Evolutionary conservation across 2,888 invertebrate species (phyloP).

Genomic region (Meiosimyza decipiens): DNA sequence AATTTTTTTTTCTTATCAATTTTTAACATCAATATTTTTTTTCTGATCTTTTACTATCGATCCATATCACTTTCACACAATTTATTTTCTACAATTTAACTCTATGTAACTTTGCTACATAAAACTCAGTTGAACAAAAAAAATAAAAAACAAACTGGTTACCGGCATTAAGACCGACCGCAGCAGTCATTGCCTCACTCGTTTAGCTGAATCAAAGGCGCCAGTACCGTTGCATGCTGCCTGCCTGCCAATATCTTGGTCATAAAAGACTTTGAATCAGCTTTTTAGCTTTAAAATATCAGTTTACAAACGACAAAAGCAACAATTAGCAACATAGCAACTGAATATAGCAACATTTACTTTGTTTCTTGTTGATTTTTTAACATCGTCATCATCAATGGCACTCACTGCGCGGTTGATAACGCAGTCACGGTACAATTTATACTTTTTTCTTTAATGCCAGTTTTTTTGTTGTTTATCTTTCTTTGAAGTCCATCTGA

Average conservation of each 20-base stretch:
- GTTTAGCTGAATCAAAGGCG: background rate
- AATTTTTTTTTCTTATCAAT: no score
- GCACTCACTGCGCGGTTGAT: no score
- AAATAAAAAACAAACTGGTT: conserved; percentile 11
- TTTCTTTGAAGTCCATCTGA: conserved; percentile 46
- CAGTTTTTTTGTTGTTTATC: conserved; percentile 36
- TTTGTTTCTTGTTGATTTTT: no score
- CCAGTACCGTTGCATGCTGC: background rate
- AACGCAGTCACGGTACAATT: conserved; percentile 4
- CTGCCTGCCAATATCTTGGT: background rate
- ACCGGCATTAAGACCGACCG: conserved; percentile 1
- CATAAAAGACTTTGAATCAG: background rate
- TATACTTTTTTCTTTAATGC: conserved; percentile 4
- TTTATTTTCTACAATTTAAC: no score
- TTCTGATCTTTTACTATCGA: background rate
- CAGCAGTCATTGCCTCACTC: background rate
- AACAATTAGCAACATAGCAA: conserved; percentile 2
- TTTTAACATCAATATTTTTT: background rate
- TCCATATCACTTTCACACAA: conserved; percentile 11
- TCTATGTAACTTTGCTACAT: background rate
- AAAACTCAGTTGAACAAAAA: background rate
- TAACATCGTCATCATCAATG: no score
- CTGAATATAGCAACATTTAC: background rate
- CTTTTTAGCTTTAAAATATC: background rate
- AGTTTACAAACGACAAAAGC: background rate